Percentiles rank a stretch among this genome's conserved stretches.
Conservation (phyloP, 2,888 invertebrate genomes). For the Nysson spinosus region DNA sequence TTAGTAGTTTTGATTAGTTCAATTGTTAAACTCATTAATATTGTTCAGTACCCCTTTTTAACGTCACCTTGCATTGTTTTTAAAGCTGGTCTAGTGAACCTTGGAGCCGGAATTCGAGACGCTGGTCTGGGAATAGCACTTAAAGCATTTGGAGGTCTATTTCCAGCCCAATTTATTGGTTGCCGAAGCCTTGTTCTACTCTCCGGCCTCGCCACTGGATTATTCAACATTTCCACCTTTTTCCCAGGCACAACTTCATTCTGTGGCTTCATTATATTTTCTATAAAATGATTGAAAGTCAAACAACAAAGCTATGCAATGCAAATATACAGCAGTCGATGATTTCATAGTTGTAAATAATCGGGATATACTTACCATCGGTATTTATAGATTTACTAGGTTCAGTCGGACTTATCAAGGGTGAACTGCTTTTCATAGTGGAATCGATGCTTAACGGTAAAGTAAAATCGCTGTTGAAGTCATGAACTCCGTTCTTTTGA, state of each 20-base stretch:
- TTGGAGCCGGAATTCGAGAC: constrained; percentile 71
- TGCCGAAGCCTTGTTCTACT: constrained; percentile 64
- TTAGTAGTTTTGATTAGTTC: constrained; percentile 6
- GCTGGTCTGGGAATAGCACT: constrained; percentile 75
- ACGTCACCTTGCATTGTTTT: constrained; percentile 44
- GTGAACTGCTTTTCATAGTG: constrained; percentile 69
- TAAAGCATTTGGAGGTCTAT: constrained; percentile 40
- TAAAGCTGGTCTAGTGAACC: constrained; percentile 38
- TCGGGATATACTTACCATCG: constrained; percentile 42
- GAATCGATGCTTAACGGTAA: constrained; percentile 51
- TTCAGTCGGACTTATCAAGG: constrained; percentile 63
- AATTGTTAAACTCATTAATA: constrained; percentile 13
- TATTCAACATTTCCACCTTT: constrained; percentile 36
- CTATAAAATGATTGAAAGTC: constrained; percentile 20
- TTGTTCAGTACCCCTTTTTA: constrained; percentile 41
- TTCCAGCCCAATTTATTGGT: constrained; percentile 67
- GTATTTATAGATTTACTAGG: constrained; percentile 59
- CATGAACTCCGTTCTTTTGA: constrained; percentile 51
- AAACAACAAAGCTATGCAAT: too few relatives aligned
- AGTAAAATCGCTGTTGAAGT: constrained; percentile 40
- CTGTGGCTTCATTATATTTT: constrained; percentile 19
- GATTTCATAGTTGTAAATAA: not conserved
- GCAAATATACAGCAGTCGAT: too few relatives aligned
- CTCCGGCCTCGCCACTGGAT: constrained; percentile 46
- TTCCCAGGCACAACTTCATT: constrained; percentile 9